Conservation (phyloP, 1,140 invertebrate genomes). For the Campodea augens region DNA sequence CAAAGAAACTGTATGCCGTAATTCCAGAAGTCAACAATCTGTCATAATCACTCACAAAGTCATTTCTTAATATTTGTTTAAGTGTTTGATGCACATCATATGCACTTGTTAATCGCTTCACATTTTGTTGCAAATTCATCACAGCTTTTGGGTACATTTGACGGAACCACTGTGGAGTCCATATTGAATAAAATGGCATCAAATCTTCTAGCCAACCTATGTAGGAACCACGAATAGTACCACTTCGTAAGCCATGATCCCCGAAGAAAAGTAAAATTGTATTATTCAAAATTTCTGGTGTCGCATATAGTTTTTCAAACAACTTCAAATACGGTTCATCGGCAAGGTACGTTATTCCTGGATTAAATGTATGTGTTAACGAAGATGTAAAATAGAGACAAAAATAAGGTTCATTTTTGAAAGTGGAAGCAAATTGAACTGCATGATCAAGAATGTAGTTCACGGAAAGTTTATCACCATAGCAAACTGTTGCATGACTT, state of each 20-base stretch:
- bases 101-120: constrained; percentile 12
- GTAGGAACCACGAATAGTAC: constrained; percentile 13
- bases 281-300: neutral
- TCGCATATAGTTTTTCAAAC: neutral
- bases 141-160: constrained; percentile 7
- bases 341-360: neutral
- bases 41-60: too few species aligned
- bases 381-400: neutral
- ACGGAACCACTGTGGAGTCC: constrained; percentile 9
- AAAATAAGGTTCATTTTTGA: neutral
- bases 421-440: neutral
- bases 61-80: too few species aligned
- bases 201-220: constrained; percentile 16
- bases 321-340: neutral
- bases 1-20: too few species aligned
- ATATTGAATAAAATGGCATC: constrained; percentile 15
- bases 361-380: neutral
- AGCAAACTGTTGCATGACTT: neutral
- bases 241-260: constrained; percentile 16
- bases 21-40: too few species aligned
- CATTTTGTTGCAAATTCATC: constrained; percentile 9
- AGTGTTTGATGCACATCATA: constrained; percentile 14
- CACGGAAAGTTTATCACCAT: neutral
- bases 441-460: neutral
- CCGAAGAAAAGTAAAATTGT: constrained; percentile 14